Percentiles rank a stretch among this genome's conserved stretches.
These are phyloP conservation scores for Dasyornis broadbenti DNA, from an alignment of 2,113 vertebrate genomes.

Conservation along the genomic window DNA sequence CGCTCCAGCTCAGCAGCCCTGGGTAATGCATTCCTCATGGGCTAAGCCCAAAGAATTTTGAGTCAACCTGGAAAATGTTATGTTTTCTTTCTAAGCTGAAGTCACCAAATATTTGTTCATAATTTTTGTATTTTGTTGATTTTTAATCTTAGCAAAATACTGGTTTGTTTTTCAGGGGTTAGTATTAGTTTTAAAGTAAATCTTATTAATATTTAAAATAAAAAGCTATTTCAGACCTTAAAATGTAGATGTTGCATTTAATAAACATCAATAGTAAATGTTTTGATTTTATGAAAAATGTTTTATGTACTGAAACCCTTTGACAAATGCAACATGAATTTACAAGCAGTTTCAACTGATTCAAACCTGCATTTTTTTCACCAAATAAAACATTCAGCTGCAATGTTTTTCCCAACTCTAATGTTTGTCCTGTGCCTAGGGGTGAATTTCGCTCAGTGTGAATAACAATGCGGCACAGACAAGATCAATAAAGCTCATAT, in stretches of 20 bases:
- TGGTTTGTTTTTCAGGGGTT: background rate
- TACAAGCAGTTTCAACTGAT: background rate
- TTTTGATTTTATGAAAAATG: background rate
- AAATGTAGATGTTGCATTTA: background rate
- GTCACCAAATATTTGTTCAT: background rate
- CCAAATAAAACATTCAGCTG: background rate
- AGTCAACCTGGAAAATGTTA: background rate
- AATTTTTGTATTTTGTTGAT: background rate
- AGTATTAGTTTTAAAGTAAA: background rate
- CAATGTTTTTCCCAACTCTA: background rate
- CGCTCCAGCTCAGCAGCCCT: fast-evolving
- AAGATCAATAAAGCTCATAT: slow-evolving; percentile 9
- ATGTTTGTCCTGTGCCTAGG: background rate
- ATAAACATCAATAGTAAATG: background rate
- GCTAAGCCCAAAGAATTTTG: background rate
- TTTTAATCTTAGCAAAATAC: background rate
- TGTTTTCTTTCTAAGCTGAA: background rate
- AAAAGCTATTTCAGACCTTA: background rate
- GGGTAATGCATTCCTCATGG: fast-evolving
- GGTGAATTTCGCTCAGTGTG: background rate
- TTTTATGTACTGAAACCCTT: background rate
- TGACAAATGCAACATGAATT: background rate
- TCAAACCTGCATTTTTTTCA: background rate
- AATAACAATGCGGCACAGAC: slow-evolving; percentile 24
- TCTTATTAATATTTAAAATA: background rate